phyloP scores from a whole-genome alignment of 2,113 vertebrate genomes.

The Myotis brandtii region DNA sequence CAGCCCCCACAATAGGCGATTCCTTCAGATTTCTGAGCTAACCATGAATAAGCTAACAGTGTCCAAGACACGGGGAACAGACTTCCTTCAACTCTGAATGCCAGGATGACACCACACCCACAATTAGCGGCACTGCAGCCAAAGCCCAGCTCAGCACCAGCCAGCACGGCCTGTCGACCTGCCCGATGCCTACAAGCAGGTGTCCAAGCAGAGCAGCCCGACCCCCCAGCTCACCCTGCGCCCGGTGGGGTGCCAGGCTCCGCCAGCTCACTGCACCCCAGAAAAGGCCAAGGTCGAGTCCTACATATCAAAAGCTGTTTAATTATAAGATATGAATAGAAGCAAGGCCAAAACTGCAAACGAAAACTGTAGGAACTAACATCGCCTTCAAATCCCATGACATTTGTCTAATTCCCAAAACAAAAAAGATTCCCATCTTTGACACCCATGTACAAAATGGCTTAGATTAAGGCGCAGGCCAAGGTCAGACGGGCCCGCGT shows the following conservation, averaged over 20 bases:
- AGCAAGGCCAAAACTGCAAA: constrained; percentile 61
- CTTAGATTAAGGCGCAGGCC: constrained; percentile 79
- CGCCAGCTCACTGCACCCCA: background rate
- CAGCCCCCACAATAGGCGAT: fast-evolving
- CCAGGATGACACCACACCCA: background rate
- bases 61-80: too few relatives aligned
- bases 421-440: constrained; percentile 22
- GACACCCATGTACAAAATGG: constrained; percentile 67
- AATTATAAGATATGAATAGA: constrained; percentile 55
- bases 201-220: background rate
- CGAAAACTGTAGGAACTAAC: background rate
- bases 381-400: constrained; percentile 18
- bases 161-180: background rate
- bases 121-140: fast-evolving
- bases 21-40: background rate
- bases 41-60: background rate
- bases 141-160: background rate
- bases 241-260: background rate
- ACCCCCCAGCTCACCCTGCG: fast-evolving
- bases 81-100: background rate
- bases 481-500: fast-evolving
- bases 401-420: constrained; percentile 54
- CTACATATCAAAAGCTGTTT: constrained; percentile 63
- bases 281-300: background rate
- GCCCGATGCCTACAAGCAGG: background rate